phyloP scores from a whole-genome alignment of 92 coral and sea anemone genomes.

The Epizoanthus ramosus region DNA sequence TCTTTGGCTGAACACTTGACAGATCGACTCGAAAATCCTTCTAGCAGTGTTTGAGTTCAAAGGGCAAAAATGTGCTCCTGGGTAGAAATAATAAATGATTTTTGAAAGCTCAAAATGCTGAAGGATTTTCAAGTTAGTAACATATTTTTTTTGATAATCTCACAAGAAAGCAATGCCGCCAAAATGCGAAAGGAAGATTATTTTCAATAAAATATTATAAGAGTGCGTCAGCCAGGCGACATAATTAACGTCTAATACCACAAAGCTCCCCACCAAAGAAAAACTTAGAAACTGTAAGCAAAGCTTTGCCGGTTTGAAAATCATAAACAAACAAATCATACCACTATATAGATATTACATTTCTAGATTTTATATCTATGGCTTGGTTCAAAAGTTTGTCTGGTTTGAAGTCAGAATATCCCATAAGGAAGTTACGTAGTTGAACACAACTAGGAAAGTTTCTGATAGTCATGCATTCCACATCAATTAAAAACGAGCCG shows the following conservation, averaged over 20 bases:
- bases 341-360: neutral
- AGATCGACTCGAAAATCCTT: neutral
- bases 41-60: neutral
- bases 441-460: neutral
- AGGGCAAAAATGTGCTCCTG: constrained; percentile 27
- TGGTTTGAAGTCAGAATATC: neutral
- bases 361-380: too few species aligned
- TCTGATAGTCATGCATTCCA: constrained; percentile 22
- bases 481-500: neutral
- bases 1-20: neutral
- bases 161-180: neutral
- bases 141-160: neutral
- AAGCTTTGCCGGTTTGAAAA: constrained; percentile 15
- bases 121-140: neutral
- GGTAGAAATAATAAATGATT: neutral
- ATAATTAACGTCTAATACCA: constrained; percentile 26
- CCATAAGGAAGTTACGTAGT: neutral
- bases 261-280: neutral
- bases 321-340: neutral
- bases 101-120: constrained; percentile 4
- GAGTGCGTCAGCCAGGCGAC: neutral
- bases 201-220: constrained; percentile 8
- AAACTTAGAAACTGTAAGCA: neutral
- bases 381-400: too few species aligned
- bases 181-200: neutral